A percentile compares a stretch with the other conserved stretches of the same genome.
phyloP scores from a whole-genome alignment of 1,140 invertebrate species.

The Mercenaria mercenaria region DNA sequence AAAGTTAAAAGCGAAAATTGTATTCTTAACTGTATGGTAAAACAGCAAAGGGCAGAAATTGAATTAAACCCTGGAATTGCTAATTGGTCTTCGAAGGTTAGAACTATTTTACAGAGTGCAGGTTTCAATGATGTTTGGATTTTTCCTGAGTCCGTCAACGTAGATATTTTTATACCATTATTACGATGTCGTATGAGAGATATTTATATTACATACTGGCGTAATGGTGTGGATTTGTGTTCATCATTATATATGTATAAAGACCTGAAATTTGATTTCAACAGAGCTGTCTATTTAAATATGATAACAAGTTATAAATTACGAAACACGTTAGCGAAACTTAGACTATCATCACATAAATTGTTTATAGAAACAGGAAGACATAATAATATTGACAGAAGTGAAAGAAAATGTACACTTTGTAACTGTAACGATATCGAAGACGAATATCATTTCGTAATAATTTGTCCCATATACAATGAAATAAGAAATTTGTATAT shows the following conservation, averaged over 20 bases:
- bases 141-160: not conserved
- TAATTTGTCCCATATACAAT: not conserved
- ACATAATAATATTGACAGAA: slow-evolving; percentile 22
- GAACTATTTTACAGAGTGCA: not conserved
- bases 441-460: not conserved
- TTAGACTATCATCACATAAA: not conserved
- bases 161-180: not conserved
- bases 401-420: not conserved
- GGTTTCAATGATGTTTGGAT: not conserved
- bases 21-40: slow-evolving; percentile 11
- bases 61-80: not conserved
- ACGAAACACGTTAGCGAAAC: not conserved
- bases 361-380: slow-evolving; percentile 16
- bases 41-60: not conserved
- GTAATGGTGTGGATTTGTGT: not conserved
- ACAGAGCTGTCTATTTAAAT: not conserved
- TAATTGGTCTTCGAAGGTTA: not conserved
- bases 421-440: not conserved
- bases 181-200: not conserved
- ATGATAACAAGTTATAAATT: not conserved
- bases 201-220: not conserved
- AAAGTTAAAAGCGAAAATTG: slow-evolving; percentile 3
- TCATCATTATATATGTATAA: no score
- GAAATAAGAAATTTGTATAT: not conserved
- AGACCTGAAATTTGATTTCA: not conserved